Percentiles rank a stretch among this genome's conserved stretches.
phyloP scores from a whole-genome alignment of 1,140 invertebrate species.

The Rhizoglyphus robini region DNA sequence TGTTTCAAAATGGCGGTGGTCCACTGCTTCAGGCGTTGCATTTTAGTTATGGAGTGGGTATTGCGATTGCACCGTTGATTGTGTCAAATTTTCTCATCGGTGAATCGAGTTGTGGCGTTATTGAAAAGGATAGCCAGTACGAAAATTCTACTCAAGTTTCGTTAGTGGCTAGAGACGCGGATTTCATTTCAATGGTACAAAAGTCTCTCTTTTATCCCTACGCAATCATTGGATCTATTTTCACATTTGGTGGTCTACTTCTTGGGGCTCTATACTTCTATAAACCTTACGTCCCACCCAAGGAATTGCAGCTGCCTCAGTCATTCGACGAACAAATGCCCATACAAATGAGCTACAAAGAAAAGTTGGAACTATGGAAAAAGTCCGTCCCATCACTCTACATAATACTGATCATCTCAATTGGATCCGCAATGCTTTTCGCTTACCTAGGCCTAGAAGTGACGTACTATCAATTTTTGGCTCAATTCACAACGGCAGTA shows the following conservation, averaged over 20 bases:
- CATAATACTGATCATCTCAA: constrained; percentile 1
- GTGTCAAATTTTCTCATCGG: constrained; percentile 32
- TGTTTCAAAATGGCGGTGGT: constrained; percentile 33
- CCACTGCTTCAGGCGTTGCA: constrained; percentile 41
- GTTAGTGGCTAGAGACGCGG: not conserved
- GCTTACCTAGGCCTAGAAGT: constrained; percentile 16
- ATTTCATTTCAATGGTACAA: not conserved
- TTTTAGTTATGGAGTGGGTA: constrained; percentile 40
- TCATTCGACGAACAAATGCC: constrained; percentile 17
- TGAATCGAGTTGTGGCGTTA: not conserved
- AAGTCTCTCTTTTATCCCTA: not conserved
- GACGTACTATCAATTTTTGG: constrained; percentile 19
- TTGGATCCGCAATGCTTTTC: not conserved
- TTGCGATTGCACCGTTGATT: constrained; percentile 39
- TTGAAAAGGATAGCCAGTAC: too few species aligned
- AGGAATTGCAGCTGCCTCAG: not conserved
- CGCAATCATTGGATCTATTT: constrained; percentile 1
- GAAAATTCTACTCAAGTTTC: not conserved
- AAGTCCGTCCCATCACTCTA: constrained; percentile 10
- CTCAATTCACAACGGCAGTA: constrained; percentile 11
- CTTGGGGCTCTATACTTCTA: not conserved
- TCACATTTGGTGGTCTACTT: not conserved
- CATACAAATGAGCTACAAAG: not conserved
- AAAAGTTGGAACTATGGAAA: constrained; percentile 17
- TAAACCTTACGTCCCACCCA: constrained; percentile 2